Evolutionary conservation across 2,113 vertebrate species (phyloP), one percentile per base, ranked within the genome.

Genomic region (Mus spicilegus): DNA sequence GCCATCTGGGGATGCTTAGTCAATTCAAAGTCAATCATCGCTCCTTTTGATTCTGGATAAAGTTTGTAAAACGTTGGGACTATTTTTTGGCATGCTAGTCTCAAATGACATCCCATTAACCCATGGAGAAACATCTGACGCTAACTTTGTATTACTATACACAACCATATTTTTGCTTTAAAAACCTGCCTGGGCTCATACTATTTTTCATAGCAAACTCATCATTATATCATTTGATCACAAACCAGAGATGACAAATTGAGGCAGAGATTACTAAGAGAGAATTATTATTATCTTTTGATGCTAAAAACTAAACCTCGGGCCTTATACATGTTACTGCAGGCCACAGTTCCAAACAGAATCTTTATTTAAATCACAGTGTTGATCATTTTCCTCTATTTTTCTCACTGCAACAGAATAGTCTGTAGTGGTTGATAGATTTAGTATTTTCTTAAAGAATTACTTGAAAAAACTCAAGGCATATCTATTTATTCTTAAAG

Each of bases 21-120:
- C 20, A 72, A 49, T 51, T 70, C 19, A 54, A 54, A 49, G 46
- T 19, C 33, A 73, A 12, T 88, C 81, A 67, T 65, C 70, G 69
- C 22, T 88, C 26, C 61, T 51, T 94, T 94, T 51, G 90, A 87
- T 93, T 87, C 36, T 91, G 11, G 28, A 88, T 77, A 49, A 69
- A 89, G 26, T 65, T 58, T 78, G 8, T 90, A n/a, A 65, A 90
- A 56, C 46, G 1, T 49, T 84, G 33, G 28, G 30, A 49, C 82
- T 78, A 56, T 54, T 19, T 56, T 84, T 72, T 90, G 30, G 39
- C 26, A 49, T 93, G 76, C 69, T 93, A 8, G 88, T 90, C 24
- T 96, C 30, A 67, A 36, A 14, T 70, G 39, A 77, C 51, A 87
- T 33, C 30, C 61, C 46, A 33, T 85, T 86, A 91, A 88, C 12